Evolutionary conservation across 1,140 invertebrate species (phyloP).

Genomic region (Trissolcus basalis): DNA sequence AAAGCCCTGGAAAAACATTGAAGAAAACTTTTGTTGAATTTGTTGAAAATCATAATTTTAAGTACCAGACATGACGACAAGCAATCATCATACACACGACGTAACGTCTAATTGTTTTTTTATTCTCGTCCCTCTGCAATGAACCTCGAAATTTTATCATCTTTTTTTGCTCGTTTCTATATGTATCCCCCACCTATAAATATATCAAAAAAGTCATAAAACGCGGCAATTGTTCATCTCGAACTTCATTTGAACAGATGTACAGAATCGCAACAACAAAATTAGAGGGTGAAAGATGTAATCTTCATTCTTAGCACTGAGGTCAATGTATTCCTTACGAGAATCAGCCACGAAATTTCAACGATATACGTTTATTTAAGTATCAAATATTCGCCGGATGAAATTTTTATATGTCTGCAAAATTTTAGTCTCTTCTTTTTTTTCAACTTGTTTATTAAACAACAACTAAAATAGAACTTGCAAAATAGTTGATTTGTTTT

Average conservation of each 20-base stretch:
- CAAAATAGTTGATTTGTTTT: too few species aligned
- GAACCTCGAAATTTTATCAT: too few species aligned
- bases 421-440: background rate
- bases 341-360: constrained; percentile 21
- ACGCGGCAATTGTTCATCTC: constrained; percentile 34
- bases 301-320: constrained; percentile 25
- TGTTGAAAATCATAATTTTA: too few species aligned
- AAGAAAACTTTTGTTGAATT: too few species aligned
- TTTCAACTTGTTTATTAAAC: constrained; percentile 1
- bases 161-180: constrained; percentile 14
- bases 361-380: background rate
- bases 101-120: too few species aligned
- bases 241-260: constrained; percentile 40
- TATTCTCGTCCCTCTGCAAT: too few species aligned
- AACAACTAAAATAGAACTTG: too few species aligned
- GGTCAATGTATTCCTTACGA: constrained; percentile 42
- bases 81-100: too few species aligned
- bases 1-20: too few species aligned
- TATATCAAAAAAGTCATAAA: constrained; percentile 34
- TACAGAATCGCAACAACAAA: constrained; percentile 37
- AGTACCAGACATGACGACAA: too few species aligned
- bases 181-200: constrained; percentile 26
- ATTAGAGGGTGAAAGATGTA: constrained; percentile 46
- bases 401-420: background rate
- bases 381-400: background rate